Base-by-base conservation (phyloP, 2,113 vertebrate genomes). In the Poeciliopsis retropinna region DNA sequence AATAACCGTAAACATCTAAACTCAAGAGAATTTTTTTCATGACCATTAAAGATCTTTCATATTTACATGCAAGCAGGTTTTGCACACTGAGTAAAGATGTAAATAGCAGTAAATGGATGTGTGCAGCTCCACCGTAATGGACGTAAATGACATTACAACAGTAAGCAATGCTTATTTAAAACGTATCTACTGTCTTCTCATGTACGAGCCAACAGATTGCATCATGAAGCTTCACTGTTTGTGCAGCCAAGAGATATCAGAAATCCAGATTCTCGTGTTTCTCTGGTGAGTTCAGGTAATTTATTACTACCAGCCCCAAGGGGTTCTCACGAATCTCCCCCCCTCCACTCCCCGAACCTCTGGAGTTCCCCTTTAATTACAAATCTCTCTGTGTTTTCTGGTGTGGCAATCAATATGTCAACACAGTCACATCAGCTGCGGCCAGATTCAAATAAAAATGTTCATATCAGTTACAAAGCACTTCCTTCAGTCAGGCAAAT, bases 291-390 rank as follows among this genome's bases (percentile, higher is more conserved):
- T 84, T 85, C 28, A 79, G 22, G 64, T 77, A 67, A 88, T 86
- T 89, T 72, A 88, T 86, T 82, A 68, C 17, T 39, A 73, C 19
- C 29, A n/a, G 74, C 83, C 88, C 32, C 34, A 39, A 78, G 82
- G 79, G 71, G 80, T 69, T 90, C 64, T 64, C 68, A 29, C 64
- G 51, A 74, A 54, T 39, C 78, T 64, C 88, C 60, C 32, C 34
- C 10, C 10, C 10, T 11, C 32, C 10, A 68, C 51, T 83, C 87
- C 75, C 67, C 10, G 10, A 37, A 71, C n/a, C 63, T 44, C 73
- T 70, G 90, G 90, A 82, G 78, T 91, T 91, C 67, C 90, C 91
- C 89, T 83, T 37, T 77, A 88, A 85, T 88, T 84, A 82, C 66
- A 65, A 30, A 60, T 75, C 68, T 79, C 70, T 75, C 60, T 41